A percentile compares a stretch with the other conserved stretches of the same genome.
Evolutionary conservation across 2,888 invertebrate genomes (phyloP).

Genomic region (Acronicta psi): DNA sequence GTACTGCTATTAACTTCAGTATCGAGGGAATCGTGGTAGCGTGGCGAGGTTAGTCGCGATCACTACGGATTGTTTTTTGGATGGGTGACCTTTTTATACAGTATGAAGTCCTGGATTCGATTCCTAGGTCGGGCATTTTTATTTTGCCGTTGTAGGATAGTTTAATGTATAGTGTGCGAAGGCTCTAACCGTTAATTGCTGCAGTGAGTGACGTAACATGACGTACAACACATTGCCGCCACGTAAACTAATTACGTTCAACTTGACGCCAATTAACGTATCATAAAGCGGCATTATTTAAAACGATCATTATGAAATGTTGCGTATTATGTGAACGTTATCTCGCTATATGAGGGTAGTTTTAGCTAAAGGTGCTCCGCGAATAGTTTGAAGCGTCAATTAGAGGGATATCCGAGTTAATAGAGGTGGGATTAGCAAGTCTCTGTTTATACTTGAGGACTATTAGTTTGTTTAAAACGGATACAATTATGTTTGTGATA

Average conservation of each 20-base stretch:
- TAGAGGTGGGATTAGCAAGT: slow-evolving; percentile 21
- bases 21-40: neutral
- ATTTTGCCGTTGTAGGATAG: no score
- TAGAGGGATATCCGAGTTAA: slow-evolving; percentile 22
- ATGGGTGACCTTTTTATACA: neutral
- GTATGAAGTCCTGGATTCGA: no score
- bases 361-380: slow-evolving; percentile 25
- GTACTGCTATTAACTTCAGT: slow-evolving; percentile 3
- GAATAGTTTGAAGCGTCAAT: slow-evolving; percentile 7
- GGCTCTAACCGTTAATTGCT: no score
- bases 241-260: slow-evolving; percentile 14
- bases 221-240: no score
- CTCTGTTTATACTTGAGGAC: slow-evolving; percentile 4
- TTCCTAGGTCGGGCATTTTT: no score
- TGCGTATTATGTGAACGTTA: slow-evolving; percentile 10
- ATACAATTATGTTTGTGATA: slow-evolving; percentile 2
- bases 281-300: slow-evolving; percentile 22
- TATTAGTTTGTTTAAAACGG: slow-evolving; percentile 24
- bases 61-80: no score
- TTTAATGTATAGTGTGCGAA: no score
- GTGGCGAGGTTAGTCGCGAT: neutral
- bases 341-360: slow-evolving; percentile 1
- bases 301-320: slow-evolving; percentile 23
- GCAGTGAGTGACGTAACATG: no score
- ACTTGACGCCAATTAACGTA: slow-evolving; percentile 29